Evolutionary conservation across 1,140 invertebrate genomes (phyloP), one percentile per base, ranked within the genome.

Genomic region (Ganaspis sp.): DNA sequence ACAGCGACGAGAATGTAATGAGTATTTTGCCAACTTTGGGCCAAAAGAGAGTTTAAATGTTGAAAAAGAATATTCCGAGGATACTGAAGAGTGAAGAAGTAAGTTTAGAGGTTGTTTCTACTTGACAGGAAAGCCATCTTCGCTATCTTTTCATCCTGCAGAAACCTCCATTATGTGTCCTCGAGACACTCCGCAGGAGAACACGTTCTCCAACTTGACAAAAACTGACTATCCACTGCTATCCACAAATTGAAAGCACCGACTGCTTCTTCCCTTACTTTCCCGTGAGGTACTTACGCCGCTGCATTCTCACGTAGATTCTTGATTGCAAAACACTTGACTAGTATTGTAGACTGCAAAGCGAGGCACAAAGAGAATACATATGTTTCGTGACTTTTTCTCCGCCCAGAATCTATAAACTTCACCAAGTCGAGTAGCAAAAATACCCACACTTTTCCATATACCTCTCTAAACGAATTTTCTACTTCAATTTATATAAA

Each of bases 241-340:
- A 84, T 86, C 85, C 86, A 85, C 86, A 89, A 87, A 87, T 88
- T 87, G 87, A 87, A 87, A 87, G 86, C 86, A 85, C 84, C 85
- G 84, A 84, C 83, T 82, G 82, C 74, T 76, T 38, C 70, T 81
- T 83, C 81, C 82, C 80, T 81, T 84, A 81, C 81, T 84, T 84
- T 84, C 83, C 83, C 83, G 83, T 77, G 82, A 82, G 80, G 82
- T 84, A 84, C 83, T 84, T 82, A 84, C 83, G 76, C 74, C 81
- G 77, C 81, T 77, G 76, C 82, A 84, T 87, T 86, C 86, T 85
- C 86, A 82, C 85, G 85, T 84, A 83, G 81, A 85, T 87, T 87
- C 86, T 84, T 84, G 82, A 84, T 86, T 85, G 83, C 83, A 85
- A 85, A 85, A 87, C 83, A 85, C 80, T 82, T 79, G 74, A 80